Evolutionary conservation across 2,888 invertebrate species (phyloP), one percentile per base, ranked within the genome.

Genomic region (Acanthacorydalis orientalis): DNA sequence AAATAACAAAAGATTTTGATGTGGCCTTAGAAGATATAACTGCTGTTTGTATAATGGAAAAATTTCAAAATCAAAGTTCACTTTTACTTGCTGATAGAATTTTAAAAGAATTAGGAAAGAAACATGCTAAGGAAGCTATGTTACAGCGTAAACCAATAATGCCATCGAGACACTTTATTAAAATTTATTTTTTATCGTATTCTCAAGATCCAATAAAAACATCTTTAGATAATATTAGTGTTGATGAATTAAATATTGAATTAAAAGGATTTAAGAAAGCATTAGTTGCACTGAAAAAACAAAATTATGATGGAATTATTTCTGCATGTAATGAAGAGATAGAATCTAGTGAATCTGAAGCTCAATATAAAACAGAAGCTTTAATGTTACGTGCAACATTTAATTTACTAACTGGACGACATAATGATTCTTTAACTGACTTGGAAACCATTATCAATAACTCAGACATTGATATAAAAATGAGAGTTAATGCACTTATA

Each of bases 21-120:
- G 73, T 81, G 53, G 84, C 89, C 49, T 67, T 96, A 46, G 91
- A 93, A 69, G 95, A 96, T 70, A 80, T 92, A 1, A 95, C 93
- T 1, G 85, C 91, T 31, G 87, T 89, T 14, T 93, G 93, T 61
- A 82, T 95, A 54, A 68, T 95, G 52, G 93, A 95, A 68, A 76
- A 78, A 55, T 96, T 93, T 67, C 77, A 80, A 59, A 91, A 89
- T 60, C 82, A 81, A 56, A 76, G 73, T 51, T 83, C 86, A 16
- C 69, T 95, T 23, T 68, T 80, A 49, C 82, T 83, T 68, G 92
- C 93, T 23, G 95, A 95, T 65, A 75, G 86, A 47, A 80, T 95
- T 47, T 70, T 96, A 9, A 91, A 90, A 63, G 81, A 84, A 53
- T 74, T 89, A 50, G 85, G 89, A 62, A 72, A 70, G 52, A 66